Conservation (phyloP, 2,888 invertebrate genomes). For the Idaea biselata region DNA sequence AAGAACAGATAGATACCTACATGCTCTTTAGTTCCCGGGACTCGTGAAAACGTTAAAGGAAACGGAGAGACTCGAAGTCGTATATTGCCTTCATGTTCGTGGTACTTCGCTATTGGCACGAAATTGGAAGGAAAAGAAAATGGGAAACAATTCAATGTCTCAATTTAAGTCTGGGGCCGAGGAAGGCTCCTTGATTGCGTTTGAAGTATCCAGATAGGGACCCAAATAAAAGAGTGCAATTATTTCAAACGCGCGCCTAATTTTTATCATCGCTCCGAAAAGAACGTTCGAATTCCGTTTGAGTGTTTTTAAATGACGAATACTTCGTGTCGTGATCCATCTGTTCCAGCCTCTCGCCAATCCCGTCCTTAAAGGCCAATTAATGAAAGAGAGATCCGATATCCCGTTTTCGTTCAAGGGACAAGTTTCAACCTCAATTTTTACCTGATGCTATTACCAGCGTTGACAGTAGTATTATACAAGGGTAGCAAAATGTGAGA, state of each 20-base stretch:
- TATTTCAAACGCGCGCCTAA: constrained; percentile 60
- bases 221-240: constrained; percentile 57
- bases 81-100: constrained; percentile 67
- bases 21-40: constrained; percentile 70
- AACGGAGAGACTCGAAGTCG: constrained; percentile 61
- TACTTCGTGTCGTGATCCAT: constrained; percentile 56
- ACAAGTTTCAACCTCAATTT: constrained; percentile 65
- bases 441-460: constrained; percentile 74
- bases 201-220: constrained; percentile 53
- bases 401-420: constrained; percentile 54
- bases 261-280: constrained; percentile 48
- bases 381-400: constrained; percentile 66
- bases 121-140: constrained; percentile 72
- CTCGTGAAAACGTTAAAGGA: constrained; percentile 76
- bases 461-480: constrained; percentile 67
- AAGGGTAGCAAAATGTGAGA: constrained; percentile 56
- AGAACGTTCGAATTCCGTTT: constrained; percentile 47
- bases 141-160: constrained; percentile 72
- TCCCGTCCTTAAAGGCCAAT: constrained; percentile 55
- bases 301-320: constrained; percentile 61
- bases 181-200: constrained; percentile 58
- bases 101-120: constrained; percentile 70
- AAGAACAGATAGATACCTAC: constrained; percentile 73
- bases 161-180: constrained; percentile 60
- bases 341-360: constrained; percentile 46